phyloP scores from a whole-genome alignment of 2,797 vertebrate genomes.

The Linurgus olivaceus region DNA sequence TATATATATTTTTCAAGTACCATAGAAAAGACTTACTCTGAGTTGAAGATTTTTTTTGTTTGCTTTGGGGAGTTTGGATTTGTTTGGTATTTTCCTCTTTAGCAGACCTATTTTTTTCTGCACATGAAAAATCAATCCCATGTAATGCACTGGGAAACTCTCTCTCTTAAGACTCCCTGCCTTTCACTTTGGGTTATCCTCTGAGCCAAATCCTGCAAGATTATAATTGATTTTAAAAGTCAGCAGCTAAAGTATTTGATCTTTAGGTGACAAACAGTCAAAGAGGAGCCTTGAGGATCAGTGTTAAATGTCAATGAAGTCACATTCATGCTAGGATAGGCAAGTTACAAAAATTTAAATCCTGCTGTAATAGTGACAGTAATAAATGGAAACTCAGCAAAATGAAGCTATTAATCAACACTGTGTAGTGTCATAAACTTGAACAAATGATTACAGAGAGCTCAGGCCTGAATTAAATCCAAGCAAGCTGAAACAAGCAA shows the following conservation, averaged over 20 bases:
- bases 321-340: constrained; percentile 13
- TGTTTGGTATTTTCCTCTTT: neutral
- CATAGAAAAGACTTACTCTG: neutral
- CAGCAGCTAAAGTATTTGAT: constrained; percentile 37
- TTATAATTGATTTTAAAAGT: constrained; percentile 65
- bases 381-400: constrained; percentile 59
- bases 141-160: neutral
- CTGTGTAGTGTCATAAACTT: constrained; percentile 11
- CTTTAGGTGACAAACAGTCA: constrained; percentile 33
- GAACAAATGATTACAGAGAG: neutral
- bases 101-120: neutral
- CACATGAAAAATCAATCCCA: neutral
- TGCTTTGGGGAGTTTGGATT: neutral
- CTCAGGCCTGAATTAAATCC: constrained; percentile 18
- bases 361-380: constrained; percentile 12
- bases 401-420: constrained; percentile 46
- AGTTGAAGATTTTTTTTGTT: neutral
- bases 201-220: constrained; percentile 31
- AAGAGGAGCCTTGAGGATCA: constrained; percentile 20
- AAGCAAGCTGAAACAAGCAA: constrained; percentile 1
- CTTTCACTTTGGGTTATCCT: constrained; percentile 49
- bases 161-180: neutral
- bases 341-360: constrained; percentile 45
- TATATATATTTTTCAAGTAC: neutral
- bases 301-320: constrained; percentile 42